Percentiles rank a stretch among this genome's conserved stretches.
These are phyloP conservation scores for Drosophila engyochracea DNA, from an alignment of 2,888 invertebrate genomes.

Conservation along the genomic window DNA sequence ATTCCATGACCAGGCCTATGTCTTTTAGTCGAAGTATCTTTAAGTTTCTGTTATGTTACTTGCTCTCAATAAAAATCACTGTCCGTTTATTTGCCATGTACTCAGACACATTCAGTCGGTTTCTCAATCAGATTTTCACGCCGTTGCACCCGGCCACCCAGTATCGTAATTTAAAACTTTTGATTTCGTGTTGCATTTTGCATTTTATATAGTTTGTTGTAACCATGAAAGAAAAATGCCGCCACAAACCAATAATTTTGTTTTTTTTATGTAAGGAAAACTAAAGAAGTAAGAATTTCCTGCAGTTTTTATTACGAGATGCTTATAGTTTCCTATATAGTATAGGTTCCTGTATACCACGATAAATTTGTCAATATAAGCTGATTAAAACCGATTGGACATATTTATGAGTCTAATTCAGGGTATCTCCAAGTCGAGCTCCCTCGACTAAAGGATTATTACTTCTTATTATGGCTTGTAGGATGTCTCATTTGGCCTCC, in stretches of 20 bases:
- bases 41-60: constrained; percentile 29
- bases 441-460: neutral
- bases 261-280: constrained; percentile 5
- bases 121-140: constrained; percentile 55
- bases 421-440: neutral
- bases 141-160: constrained; percentile 49
- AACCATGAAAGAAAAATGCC: constrained; percentile 50
- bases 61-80: constrained; percentile 10
- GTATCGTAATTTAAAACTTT: constrained; percentile 43
- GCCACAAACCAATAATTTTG: constrained; percentile 10
- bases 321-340: neutral
- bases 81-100: constrained; percentile 16
- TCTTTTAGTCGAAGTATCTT: neutral
- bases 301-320: neutral
- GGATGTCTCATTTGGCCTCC: neutral
- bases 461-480: neutral
- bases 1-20: neutral
- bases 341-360: no score
- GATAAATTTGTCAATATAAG: neutral
- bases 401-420: neutral
- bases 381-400: no score
- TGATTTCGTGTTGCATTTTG: constrained; percentile 22
- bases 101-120: constrained; percentile 14
- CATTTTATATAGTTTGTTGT: constrained; percentile 4
- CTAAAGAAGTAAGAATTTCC: constrained; percentile 2